Evolutionary conservation across 2,113 vertebrate species (phyloP).

Genomic region (Colossoma macropomum): DNA sequence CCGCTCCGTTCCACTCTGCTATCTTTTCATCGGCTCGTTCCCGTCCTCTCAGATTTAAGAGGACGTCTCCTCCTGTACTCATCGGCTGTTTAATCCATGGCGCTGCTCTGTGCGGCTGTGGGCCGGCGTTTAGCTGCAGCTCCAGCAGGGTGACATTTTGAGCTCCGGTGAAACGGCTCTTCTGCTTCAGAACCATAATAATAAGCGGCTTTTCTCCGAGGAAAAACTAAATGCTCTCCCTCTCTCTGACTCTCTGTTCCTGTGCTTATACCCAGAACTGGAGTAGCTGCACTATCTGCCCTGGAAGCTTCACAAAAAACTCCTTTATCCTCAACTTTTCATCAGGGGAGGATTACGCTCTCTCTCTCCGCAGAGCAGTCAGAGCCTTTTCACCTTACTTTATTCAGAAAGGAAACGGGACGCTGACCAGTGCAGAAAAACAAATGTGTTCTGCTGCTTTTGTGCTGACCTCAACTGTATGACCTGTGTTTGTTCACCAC

Average conservation of each 20-base stretch:
- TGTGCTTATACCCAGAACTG: conserved; percentile 31
- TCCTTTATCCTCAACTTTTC: conserved; percentile 37
- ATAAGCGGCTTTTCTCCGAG: conserved; percentile 41
- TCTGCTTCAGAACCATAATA: conserved; percentile 19
- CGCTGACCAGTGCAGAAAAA: conserved; percentile 10
- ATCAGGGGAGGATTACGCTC: conserved; percentile 12
- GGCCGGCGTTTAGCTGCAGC: neutral
- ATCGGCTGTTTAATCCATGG: conserved; percentile 39
- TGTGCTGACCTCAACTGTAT: too few species aligned
- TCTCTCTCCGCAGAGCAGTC: conserved; percentile 15
- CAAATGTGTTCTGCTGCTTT: too few species aligned
- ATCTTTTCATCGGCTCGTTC: conserved; percentile 26
- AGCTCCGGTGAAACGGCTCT: conserved; percentile 13
- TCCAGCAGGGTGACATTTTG: conserved; percentile 17
- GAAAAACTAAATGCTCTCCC: conserved; percentile 25
- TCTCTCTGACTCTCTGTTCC: conserved; percentile 12
- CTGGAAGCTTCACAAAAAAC: conserved; percentile 26
- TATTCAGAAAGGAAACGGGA: neutral
- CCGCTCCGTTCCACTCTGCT: neutral
- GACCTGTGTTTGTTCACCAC: too few species aligned
- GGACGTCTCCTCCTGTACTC: neutral
- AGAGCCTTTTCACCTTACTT: conserved; percentile 16
- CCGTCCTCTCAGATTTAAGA: conserved; percentile 2
- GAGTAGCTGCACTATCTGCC: conserved; percentile 18
- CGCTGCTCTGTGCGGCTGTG: conserved; percentile 19